Base-by-base conservation (phyloP, 2,888 invertebrate genomes). In the Tachina lurida region DNA sequence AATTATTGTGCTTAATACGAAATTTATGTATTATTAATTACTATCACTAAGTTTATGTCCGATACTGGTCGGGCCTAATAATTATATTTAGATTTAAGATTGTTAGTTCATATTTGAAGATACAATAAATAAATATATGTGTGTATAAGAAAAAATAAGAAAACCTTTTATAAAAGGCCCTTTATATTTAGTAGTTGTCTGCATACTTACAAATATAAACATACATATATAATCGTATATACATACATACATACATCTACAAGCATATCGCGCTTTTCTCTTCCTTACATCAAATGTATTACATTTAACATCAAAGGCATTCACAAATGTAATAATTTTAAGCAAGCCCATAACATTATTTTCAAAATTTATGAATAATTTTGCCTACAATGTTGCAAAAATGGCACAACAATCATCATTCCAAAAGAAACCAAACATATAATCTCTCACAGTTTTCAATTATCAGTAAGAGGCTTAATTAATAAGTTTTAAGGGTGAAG, bases 351-450 rank as follows among this genome's bases (percentile, higher is more conserved):
- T 82, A 70, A 78, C 56, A 78, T 74, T 68, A 77, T 62, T 68
- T 63, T 39, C n/a, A n/a, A 71, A 81, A 81, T 85, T 81, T 85
- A 85, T 85, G 84, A 70, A 77, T 78, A 85, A 85, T 85, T 82
- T 70, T 54, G 17, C 10, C 41, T 74, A 85, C 85, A 82, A 74
- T 85, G 81, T 85, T 82, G 85, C 81, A 60, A 19, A 68, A 68
- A 81, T 77, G 54, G 45, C 73, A 81, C 41, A 39, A 15, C 41
- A n/a, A 71, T 76, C 71, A 73, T 49, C 19, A 74, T 80, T 62
- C 68, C 47, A 45, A 41, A 56, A 71, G 31, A 56, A 47, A 41
- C 39, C 47, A 67, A 60, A 73, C 10, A 56, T 4, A 31, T 31
- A 71, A 74, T 73, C 58, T 77, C 54, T 60, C 49, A 49, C 52